phyloP scores from a whole-genome alignment of 2,888 invertebrate species.

The Sarcophaga subvicina region DNA sequence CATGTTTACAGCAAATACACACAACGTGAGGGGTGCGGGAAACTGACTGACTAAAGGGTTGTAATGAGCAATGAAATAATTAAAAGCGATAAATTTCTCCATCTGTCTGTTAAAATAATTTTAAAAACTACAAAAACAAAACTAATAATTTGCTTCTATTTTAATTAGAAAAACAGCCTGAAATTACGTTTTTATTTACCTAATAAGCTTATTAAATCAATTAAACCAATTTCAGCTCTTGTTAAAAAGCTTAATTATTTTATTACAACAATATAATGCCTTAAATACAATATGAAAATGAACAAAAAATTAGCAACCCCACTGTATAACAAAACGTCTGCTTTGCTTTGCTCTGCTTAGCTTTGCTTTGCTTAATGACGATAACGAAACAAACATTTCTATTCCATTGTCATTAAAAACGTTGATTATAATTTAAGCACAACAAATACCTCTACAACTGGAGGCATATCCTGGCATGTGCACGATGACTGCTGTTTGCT shows the following conservation, averaged over 20 bases:
- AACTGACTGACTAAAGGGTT: too few species aligned
- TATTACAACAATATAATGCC: not conserved
- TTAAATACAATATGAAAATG: not conserved
- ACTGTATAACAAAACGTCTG: not conserved
- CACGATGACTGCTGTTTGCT: not conserved
- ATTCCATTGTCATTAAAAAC: conserved; percentile 50
- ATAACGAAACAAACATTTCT: not conserved
- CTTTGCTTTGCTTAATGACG: not conserved
- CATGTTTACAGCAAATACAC: too few species aligned
- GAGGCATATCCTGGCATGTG: not conserved
- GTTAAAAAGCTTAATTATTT: not conserved
- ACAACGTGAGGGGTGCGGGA: too few species aligned
- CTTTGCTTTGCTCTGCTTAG: too few species aligned
- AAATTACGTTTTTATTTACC: too few species aligned
- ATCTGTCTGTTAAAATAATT: too few species aligned
- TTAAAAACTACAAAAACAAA: too few species aligned
- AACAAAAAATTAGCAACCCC: not conserved
- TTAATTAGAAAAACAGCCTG: too few species aligned
- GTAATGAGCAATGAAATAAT: too few species aligned
- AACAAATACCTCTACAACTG: conserved; percentile 18
- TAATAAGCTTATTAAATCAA: too few species aligned
- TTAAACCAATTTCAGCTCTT: not conserved
- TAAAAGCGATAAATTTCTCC: too few species aligned
- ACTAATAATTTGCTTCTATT: too few species aligned
- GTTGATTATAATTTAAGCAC: conserved; percentile 30